A percentile compares a stretch with the other conserved stretches of the same genome.
phyloP scores from a whole-genome alignment of 2,888 invertebrate genomes.

The Caenorhabditis afra region DNA sequence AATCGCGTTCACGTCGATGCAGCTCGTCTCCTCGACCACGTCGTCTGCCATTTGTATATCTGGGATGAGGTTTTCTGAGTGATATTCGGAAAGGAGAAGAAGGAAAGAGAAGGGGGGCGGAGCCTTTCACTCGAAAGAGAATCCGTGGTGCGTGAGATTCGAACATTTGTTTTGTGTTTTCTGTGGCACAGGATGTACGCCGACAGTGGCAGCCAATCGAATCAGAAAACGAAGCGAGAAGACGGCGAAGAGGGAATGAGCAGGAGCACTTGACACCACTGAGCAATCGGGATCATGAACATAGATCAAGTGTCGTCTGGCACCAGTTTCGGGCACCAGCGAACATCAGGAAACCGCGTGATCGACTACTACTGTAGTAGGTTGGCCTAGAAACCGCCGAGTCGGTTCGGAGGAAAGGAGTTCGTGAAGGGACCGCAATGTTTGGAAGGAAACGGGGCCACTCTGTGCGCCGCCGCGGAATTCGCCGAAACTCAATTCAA shows the following conservation, averaged over 20 bases:
- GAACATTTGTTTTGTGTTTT: constrained; percentile 55
- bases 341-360: too few species aligned
- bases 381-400: too few species aligned
- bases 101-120: constrained; percentile 4
- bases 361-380: too few species aligned
- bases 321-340: too few species aligned
- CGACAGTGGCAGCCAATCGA: neutral
- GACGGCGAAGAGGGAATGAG: neutral
- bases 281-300: too few species aligned
- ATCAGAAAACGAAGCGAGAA: neutral
- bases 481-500: constrained; percentile 43
- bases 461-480: too few species aligned
- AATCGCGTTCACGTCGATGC: constrained; percentile 76
- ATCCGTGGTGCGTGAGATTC: constrained; percentile 52
- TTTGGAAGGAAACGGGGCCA: too few species aligned
- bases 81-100: constrained; percentile 12
- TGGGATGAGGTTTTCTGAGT: neutral
- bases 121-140: too few species aligned
- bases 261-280: too few species aligned
- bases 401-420: too few species aligned
- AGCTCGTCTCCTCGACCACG: constrained; percentile 33
- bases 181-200: constrained; percentile 13
- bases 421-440: too few species aligned
- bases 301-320: too few species aligned
- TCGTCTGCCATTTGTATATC: constrained; percentile 16